Percentiles rank a stretch among this genome's conserved stretches.
Conservation (phyloP, 2,797 vertebrate species). For the Anabacerthia variegaticeps region DNA sequence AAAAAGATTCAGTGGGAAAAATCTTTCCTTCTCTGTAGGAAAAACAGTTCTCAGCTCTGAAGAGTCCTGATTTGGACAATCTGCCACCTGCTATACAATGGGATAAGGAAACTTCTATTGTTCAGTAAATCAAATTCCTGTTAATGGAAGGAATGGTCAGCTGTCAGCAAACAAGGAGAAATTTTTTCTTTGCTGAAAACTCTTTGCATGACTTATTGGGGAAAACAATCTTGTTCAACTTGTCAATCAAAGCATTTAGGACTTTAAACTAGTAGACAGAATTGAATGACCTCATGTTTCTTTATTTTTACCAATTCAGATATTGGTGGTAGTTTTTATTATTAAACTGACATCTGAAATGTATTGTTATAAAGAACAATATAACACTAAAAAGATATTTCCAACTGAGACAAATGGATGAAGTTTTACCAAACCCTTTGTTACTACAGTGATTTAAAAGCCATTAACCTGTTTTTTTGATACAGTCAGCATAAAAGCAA, state of each 20-base stretch:
- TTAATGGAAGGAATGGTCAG: not conserved
- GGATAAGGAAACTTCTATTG: not conserved
- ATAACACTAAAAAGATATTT: not conserved
- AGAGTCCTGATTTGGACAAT: not conserved
- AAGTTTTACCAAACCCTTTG: not conserved
- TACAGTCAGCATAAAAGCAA: not conserved
- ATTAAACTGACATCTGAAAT: not conserved
- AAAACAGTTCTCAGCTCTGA: not conserved
- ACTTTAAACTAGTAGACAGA: not conserved
- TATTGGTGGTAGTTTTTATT: not conserved
- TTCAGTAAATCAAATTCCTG: not conserved
- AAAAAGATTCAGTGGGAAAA: not conserved
- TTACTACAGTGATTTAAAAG: not conserved
- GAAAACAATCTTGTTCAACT: not conserved
- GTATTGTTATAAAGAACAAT: not conserved
- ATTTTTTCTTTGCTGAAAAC: not conserved
- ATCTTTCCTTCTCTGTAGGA: not conserved
- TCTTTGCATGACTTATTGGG: not conserved
- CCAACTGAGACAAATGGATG: not conserved
- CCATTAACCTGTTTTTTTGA: not conserved
- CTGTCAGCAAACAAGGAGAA: not conserved
- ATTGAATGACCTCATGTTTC: not conserved
- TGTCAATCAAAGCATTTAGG: not conserved
- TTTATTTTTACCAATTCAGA: not conserved
- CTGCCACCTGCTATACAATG: not conserved